Conservation (phyloP, 2,888 invertebrate species). For the Podotricha telesiphe region DNA sequence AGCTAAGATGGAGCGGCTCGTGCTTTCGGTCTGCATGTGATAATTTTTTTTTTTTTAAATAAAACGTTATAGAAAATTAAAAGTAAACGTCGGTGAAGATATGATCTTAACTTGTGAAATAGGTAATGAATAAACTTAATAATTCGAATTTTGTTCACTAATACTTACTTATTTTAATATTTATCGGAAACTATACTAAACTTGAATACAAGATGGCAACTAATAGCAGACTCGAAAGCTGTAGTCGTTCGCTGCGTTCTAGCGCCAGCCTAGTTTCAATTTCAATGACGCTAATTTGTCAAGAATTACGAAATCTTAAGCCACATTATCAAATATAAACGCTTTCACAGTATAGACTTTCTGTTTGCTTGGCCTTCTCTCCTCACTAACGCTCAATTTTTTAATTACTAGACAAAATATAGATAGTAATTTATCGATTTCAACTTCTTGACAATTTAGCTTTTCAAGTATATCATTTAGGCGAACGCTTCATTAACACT, state of each 20-base stretch:
- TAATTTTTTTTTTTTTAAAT: constrained; percentile 28
- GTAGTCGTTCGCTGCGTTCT: constrained; percentile 67
- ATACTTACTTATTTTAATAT: not conserved
- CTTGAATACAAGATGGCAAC: not conserved
- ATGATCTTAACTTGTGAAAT: constrained; percentile 16
- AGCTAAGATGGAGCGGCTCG: constrained; percentile 78
- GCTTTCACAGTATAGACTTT: constrained; percentile 16
- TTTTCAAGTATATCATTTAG: constrained; percentile 60
- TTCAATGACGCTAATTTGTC: constrained; percentile 65
- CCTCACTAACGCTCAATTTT: constrained; percentile 35
- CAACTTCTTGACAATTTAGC: constrained; percentile 58
- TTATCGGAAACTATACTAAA: too few relatives aligned
- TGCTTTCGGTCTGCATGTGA: constrained; percentile 68
- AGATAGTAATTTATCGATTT: constrained; percentile 21
- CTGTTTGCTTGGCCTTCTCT: constrained; percentile 20
- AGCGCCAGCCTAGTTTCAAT: constrained; percentile 70
- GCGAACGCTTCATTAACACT: constrained; percentile 74
- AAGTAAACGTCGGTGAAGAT: constrained; percentile 8
- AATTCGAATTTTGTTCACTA: not conserved
- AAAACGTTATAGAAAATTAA: constrained; percentile 10
- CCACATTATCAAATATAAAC: constrained; percentile 42
- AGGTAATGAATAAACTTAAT: not conserved
- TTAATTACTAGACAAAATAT: constrained; percentile 25
- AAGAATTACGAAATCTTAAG: constrained; percentile 53
- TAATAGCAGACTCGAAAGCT: constrained; percentile 61